Percentiles rank a stretch among this genome's conserved stretches.
Evolutionary conservation across 2,888 invertebrate species (phyloP).

Genomic region (Acronicta alni): DNA sequence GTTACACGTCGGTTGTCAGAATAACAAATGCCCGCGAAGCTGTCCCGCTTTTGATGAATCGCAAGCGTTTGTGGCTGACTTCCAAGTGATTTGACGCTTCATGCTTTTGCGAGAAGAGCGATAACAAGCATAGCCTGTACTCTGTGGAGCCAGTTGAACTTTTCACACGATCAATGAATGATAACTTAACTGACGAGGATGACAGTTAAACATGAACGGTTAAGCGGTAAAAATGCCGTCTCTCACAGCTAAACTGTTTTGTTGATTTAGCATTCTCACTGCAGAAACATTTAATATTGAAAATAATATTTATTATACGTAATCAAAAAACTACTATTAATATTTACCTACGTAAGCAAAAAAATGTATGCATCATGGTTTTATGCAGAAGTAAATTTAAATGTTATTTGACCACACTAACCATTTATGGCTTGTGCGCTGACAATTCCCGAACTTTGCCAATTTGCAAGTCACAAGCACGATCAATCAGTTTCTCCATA

Average conservation of each 20-base stretch:
- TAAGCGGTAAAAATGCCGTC: no score
- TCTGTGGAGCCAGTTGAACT: constrained; percentile 26
- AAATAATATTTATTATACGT: no score
- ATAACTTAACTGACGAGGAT: neutral
- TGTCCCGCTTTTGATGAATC: constrained; percentile 49
- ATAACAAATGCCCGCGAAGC: constrained; percentile 54
- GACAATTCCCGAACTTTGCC: constrained; percentile 36
- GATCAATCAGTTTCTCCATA: constrained; percentile 31
- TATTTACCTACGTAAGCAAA: no score
- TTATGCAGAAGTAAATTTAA: neutral
- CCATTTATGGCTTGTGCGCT: constrained; percentile 14
- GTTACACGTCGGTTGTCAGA: constrained; percentile 43
- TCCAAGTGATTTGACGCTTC: constrained; percentile 52
- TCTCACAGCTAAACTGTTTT: no score
- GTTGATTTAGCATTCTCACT: no score
- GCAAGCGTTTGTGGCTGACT: constrained; percentile 41
- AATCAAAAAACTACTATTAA: no score
- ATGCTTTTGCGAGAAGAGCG: constrained; percentile 34
- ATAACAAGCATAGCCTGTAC: constrained; percentile 34
- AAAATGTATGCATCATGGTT: no score
- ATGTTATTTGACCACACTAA: constrained; percentile 2
- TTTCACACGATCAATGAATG: constrained; percentile 28
- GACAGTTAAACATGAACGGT: neutral
- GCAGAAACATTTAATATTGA: no score
- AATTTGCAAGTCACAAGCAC: constrained; percentile 27